phyloP scores from a whole-genome alignment of 2,888 invertebrate genomes.

The Torymus auratus region DNA sequence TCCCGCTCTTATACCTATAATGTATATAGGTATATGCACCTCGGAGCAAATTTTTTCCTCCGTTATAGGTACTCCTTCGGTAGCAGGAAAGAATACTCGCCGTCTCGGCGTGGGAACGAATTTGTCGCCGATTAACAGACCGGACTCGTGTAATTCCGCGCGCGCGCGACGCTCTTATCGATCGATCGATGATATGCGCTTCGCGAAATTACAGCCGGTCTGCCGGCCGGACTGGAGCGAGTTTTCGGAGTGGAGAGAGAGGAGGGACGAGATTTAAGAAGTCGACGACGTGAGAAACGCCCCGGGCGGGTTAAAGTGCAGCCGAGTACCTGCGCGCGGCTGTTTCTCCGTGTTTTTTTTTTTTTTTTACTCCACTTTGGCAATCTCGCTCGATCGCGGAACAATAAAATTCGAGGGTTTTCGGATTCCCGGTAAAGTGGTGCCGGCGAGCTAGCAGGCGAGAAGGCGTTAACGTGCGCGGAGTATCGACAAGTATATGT shows the following conservation, averaged over 20 bases:
- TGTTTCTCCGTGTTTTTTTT: neutral
- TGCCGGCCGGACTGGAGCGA: too few relatives aligned
- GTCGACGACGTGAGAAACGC: constrained; percentile 39
- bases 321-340: neutral
- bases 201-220: neutral
- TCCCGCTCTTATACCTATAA: neutral
- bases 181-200: constrained; percentile 25
- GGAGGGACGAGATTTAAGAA: constrained; percentile 38
- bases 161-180: constrained; percentile 24
- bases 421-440: too few relatives aligned
- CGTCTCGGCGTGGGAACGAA: constrained; percentile 23
- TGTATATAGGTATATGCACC: too few relatives aligned
- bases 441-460: too few relatives aligned
- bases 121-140: constrained; percentile 47
- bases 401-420: constrained; percentile 29
- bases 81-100: neutral
- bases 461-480: too few relatives aligned
- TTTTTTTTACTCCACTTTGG: neutral
- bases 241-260: constrained; percentile 10
- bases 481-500: too few relatives aligned
- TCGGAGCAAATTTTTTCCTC: too few relatives aligned
- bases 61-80: neutral
- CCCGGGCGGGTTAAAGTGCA: constrained; percentile 29
- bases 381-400: constrained; percentile 10
- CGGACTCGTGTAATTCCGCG: constrained; percentile 21